phyloP scores from a whole-genome alignment of 2,113 vertebrate species.

The Copsychus sechellarum region DNA sequence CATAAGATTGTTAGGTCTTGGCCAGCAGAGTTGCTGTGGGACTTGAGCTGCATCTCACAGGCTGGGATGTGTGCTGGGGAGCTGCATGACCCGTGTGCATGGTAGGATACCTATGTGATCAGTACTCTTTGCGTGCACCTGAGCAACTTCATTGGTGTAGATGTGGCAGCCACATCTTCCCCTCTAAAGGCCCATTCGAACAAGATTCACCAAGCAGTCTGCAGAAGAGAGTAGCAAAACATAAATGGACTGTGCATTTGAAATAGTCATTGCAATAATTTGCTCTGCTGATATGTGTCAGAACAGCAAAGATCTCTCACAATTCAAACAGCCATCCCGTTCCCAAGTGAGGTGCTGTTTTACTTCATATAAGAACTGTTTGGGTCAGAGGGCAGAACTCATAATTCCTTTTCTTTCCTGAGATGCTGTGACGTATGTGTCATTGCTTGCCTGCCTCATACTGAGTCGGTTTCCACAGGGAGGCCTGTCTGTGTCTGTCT shows the following conservation, averaged over 20 bases:
- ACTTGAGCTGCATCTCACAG: not conserved
- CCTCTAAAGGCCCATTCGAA: not conserved
- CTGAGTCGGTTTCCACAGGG: not conserved
- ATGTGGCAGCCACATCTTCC: not conserved
- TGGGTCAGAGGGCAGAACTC: not conserved
- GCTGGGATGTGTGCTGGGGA: not conserved
- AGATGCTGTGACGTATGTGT: not conserved
- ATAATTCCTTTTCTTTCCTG: not conserved
- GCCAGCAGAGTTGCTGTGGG: not conserved
- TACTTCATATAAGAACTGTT: not conserved
- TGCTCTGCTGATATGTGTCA: not conserved
- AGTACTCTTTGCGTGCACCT: not conserved
- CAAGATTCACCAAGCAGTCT: not conserved
- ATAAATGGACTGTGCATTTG: not conserved
- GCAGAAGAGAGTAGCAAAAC: not conserved
- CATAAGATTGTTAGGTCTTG: accelerated
- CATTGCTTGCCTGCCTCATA: not conserved
- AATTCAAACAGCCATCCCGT: not conserved
- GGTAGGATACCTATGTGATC: not conserved
- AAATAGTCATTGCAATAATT: not conserved
- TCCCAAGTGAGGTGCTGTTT: not conserved
- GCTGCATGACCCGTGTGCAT: accelerated
- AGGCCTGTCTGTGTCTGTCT: not conserved
- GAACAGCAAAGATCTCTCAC: not conserved
- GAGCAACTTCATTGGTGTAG: not conserved